Conservation (phyloP, 2,888 invertebrate species). For the Sussaba pulchella region DNA sequence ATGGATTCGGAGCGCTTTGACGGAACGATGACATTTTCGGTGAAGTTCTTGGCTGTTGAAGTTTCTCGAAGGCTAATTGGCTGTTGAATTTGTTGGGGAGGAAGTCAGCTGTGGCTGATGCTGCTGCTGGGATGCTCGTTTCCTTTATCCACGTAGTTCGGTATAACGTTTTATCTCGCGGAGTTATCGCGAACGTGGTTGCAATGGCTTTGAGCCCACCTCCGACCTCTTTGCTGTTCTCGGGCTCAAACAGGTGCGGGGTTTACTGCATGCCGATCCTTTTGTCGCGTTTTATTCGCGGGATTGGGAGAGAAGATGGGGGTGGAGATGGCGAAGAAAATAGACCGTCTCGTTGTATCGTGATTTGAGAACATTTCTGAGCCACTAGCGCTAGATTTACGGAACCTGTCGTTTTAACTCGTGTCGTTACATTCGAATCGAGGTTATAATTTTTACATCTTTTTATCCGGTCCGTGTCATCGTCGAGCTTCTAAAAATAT, state of each 20-base stretch:
- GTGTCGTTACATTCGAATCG: too few relatives aligned
- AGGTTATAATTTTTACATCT: too few relatives aligned
- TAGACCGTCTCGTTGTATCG: not conserved
- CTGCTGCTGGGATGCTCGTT: constrained; percentile 31
- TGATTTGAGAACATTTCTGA: too few relatives aligned
- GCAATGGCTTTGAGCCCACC: not conserved
- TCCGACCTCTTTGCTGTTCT: not conserved
- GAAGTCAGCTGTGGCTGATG: constrained; percentile 12
- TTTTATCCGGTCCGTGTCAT: too few relatives aligned
- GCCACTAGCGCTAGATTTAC: too few relatives aligned
- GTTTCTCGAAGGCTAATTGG: constrained; percentile 40
- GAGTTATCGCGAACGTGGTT: constrained; percentile 14
- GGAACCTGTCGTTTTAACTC: too few relatives aligned
- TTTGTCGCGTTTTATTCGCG: not conserved
- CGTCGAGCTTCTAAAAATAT: too few relatives aligned
- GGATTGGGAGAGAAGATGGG: constrained; percentile 3
- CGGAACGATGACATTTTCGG: constrained; percentile 52
- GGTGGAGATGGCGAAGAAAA: not conserved
- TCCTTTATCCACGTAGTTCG: constrained; percentile 29
- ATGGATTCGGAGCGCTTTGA: too few relatives aligned
- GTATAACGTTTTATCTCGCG: constrained; percentile 46
- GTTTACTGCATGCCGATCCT: constrained; percentile 46
- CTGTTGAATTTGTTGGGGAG: constrained; percentile 44
- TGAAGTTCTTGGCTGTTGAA: constrained; percentile 52
- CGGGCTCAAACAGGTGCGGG: constrained; percentile 9